Evolutionary conservation across 1,140 invertebrate species (phyloP), one percentile per base, ranked within the genome.

Genomic region (Probaryconus sp.): DNA sequence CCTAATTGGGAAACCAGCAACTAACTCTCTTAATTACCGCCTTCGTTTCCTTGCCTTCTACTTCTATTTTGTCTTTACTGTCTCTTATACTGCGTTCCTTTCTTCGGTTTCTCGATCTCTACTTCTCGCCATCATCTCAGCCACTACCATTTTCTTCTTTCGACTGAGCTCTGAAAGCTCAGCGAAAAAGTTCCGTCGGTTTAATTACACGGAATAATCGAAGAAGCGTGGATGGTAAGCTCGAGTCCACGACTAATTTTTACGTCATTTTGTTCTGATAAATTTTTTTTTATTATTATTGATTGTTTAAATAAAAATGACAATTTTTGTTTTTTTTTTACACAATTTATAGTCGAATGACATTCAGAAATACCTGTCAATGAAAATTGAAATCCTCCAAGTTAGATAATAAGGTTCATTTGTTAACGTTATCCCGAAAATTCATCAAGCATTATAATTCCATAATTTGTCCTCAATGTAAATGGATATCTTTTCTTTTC

Each of bases 151-250:
- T 61, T 71, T 51, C 53, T 65, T 37, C 56, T 73, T 75, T 38
- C 45, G 14, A 55, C 35, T 60, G 45, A 76, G 61, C n/a, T n/a
- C 55, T 76, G 60, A 75, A 77, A 78, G 68, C 63, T 65, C 50
- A 35, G 61, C 42, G 56, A 70, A 81, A 81, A 83, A 87, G 81
- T 87, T 86, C 79, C 77, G 75, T 77, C 77, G 80, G 85, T 83
- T 86, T 88, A 88, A 88, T 88, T 88, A 86, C 84, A 85, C 79
- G 84, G 83, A 86, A 88, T 87, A 86, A 88, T 88, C 83, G 83
- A 60, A 68, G 74, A 73, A 79, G 77, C 68, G 73, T 65, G 50
- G 61, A 73, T 2, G 37, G 24, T n/a, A n/a, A 47, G 50, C 45
- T 58, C 14, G 40, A 50, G 55, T 51, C 61, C 35, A 24, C 47